Base-by-base conservation (phyloP, 1,140 invertebrate species). In the Pachypsylla venusta region DNA sequence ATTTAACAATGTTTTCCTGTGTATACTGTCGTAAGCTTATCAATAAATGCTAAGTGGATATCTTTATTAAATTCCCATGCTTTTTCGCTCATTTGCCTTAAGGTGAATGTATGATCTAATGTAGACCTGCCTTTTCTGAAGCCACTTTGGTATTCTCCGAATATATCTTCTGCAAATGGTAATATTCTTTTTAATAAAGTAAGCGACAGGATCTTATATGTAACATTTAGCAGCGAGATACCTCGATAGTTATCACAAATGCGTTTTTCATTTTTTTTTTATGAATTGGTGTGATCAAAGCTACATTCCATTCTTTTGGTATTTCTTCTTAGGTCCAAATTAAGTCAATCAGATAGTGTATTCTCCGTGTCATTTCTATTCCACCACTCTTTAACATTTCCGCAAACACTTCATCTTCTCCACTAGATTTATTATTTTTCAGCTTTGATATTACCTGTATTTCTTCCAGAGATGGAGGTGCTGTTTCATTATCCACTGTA, bases 221-320 rank as follows among this genome's bases (percentile, higher is more conserved):
- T 16, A 1, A 27, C 28, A 14, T 59, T 27, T 2, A 59, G 25
- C 53, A 59, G 27, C 2, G 42, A 25, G 19, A 59, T 59, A 4
- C 42, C 30, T 10, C 57, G n/a, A 53, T 59, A 59, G 30, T 59
- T 53, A 3, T 40, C 53, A 13, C 57, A 53, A 1, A 2, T 24
- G n/a, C 22, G 57, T 20, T 35, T 22, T 12, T 59, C 57, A 16
- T 59, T 28, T 28, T 59, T n/a, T n/a, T 58, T 28, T 59, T 59
- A 16, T 26, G 16, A n/a, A 59, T 53, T 4, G 57, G 57, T n/a
- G 42, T 48, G 4, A 48, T 48, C 4, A 48, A n/a, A 3, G 42
- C 42, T 48, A 48, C 42, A n/a, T 22, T 48, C 42, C 42, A 48
- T 48, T 48, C 42, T 5, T 48, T 22, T 5, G 42, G 42, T 48